phyloP scores from a whole-genome alignment of 2,888 invertebrate genomes.

The Epiblema foenella region DNA sequence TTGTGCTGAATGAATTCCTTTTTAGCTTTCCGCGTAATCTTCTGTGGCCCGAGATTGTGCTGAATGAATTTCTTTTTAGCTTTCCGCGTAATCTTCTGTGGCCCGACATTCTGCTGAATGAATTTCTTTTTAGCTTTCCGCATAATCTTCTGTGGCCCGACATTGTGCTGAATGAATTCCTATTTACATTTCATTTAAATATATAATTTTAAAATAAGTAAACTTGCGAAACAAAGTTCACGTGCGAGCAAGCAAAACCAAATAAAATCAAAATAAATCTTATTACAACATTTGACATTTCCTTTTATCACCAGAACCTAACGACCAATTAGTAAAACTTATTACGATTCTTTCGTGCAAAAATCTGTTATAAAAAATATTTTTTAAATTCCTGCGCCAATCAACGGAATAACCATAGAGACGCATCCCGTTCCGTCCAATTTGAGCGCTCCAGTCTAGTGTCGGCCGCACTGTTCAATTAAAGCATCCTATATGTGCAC shows the following conservation, averaged over 20 bases:
- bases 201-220: no score
- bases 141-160: no score
- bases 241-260: background rate
- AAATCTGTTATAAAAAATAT: background rate
- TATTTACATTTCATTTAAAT: no score
- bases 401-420: conserved; percentile 52
- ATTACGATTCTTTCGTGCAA: background rate
- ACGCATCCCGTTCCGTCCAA: conserved; percentile 50
- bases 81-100: no score
- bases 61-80: no score
- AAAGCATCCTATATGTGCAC: conserved; percentile 52
- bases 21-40: no score
- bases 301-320: background rate
- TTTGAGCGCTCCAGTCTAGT: conserved; percentile 54
- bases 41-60: no score
- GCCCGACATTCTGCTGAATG: no score
- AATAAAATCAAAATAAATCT: background rate
- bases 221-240: no score
- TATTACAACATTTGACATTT: background rate
- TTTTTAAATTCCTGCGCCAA: conserved; percentile 40
- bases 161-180: no score
- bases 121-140: no score
- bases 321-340: conserved; percentile 3
- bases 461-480: conserved; percentile 56
- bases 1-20: no score